Conservation (phyloP, 2,113 vertebrate species). For the Mesembrinibis cayennensis region DNA sequence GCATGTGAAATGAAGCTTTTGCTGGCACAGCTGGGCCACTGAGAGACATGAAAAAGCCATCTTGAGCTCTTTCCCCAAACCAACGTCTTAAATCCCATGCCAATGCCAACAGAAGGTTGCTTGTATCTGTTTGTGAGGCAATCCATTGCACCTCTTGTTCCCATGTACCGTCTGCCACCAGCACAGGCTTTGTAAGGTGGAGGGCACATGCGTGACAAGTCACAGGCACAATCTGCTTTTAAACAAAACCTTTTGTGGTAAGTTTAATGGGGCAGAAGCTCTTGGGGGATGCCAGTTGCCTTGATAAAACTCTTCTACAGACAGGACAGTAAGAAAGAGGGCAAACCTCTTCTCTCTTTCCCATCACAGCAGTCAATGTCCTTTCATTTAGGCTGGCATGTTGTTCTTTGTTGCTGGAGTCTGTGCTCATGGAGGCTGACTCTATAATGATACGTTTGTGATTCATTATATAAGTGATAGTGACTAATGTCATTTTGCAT, state of each 20-base stretch:
- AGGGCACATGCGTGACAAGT: not conserved
- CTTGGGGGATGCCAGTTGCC: not conserved
- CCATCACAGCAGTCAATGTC: not conserved
- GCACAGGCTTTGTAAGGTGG: not conserved
- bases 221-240: not conserved
- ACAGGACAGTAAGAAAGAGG: not conserved
- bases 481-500: conserved; percentile 28
- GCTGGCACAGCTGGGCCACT: not conserved
- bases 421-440: not conserved
- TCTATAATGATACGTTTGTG: not conserved
- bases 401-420: not conserved
- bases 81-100: not conserved
- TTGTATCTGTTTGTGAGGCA: not conserved
- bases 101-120: not conserved
- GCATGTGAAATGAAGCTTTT: not conserved
- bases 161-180: not conserved
- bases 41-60: not conserved
- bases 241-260: not conserved
- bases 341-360: not conserved
- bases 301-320: not conserved
- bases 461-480: conserved; percentile 5
- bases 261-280: not conserved
- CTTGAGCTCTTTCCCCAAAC: not conserved
- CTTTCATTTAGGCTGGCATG: not conserved
- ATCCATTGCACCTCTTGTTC: not conserved